Evolutionary conservation across 2,888 invertebrate species (phyloP).

Genomic region (Polymixis flavicincta): DNA sequence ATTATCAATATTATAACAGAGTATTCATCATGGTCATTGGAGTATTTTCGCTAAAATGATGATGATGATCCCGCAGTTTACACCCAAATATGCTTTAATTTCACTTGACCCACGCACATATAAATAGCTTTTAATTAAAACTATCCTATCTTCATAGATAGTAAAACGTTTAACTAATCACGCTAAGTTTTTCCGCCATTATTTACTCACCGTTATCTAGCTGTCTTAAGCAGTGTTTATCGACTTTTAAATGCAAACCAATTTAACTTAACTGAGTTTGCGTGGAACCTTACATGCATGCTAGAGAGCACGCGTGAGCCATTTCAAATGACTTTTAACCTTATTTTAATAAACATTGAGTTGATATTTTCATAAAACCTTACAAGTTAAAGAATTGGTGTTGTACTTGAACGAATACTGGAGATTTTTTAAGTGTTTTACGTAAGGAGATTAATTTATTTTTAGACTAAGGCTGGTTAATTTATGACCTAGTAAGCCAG

Average conservation of each 20-base stretch:
- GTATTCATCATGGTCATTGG: too few species aligned
- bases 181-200: constrained; percentile 54
- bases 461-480: constrained; percentile 11
- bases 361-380: constrained; percentile 46
- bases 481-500: constrained; percentile 26
- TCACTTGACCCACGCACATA: background rate
- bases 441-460: constrained; percentile 34
- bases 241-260: constrained; percentile 69
- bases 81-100: background rate
- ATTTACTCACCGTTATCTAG: constrained; percentile 59
- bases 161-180: constrained; percentile 48
- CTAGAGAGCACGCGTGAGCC: constrained; percentile 52
- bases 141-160: constrained; percentile 42
- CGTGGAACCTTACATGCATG: constrained; percentile 62
- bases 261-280: constrained; percentile 66
- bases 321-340: constrained; percentile 52
- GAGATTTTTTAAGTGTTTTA: constrained; percentile 48
- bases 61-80: background rate
- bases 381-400: constrained; percentile 30
- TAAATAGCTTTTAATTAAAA: constrained; percentile 37
- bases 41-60: too few species aligned
- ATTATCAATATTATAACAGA: too few species aligned
- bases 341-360: constrained; percentile 43
- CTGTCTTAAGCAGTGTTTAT: constrained; percentile 58
- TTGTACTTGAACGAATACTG: constrained; percentile 14